Base-by-base conservation (phyloP, 2,888 invertebrate genomes). In the Troglohyphantes excavatus region DNA sequence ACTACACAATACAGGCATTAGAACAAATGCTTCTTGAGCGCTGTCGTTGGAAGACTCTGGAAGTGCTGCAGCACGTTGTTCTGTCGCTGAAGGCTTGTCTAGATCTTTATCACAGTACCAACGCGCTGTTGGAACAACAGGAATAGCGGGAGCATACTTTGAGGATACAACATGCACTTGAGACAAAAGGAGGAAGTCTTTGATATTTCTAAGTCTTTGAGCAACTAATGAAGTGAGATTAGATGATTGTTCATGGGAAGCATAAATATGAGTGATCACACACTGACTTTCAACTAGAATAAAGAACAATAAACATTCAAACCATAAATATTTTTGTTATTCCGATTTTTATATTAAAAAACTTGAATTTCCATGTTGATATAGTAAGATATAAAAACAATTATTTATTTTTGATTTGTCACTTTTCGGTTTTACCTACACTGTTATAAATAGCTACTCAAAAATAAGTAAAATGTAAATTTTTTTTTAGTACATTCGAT, bases 161-260 rank as follows among this genome's bases (percentile, higher is more conserved):
- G 59, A 67, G 33, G 88, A 26, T 39, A 53, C 59, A 61, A 76
- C 21, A 53, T 75, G 43, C 27, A 76, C 13, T 68, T 82, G 73
- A 61, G 70, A 82, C 21, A 89, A 43, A 43, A 33, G 19, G 1
- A 89, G 23, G n/a, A 76, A 65, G 59, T 89, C 88, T 68, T 70
- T 75, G 13, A 88, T 75, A n/a, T 89, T 82, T 68, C 68, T 82
- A 33, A 89, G 27, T 70, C 82, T 68, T 76, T 75, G 68, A 59
- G 61, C 33, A 61, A 76, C 46, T 19, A 65, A n/a, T 9, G 59
- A 21, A 27, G 75, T 27, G 29, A 67, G 9, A 29, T 33, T 19
- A 21, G 63, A 26, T 27, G 65, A n/a, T 26, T 19, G 27, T 33
- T 39, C 17, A 6, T 59, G 29, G 0, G 59, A 75, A 11, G 82